Evolutionary conservation across 1,140 invertebrate genomes (phyloP), one percentile per base, ranked within the genome.

Genomic region (Ptiloglossa arizonensis): DNA sequence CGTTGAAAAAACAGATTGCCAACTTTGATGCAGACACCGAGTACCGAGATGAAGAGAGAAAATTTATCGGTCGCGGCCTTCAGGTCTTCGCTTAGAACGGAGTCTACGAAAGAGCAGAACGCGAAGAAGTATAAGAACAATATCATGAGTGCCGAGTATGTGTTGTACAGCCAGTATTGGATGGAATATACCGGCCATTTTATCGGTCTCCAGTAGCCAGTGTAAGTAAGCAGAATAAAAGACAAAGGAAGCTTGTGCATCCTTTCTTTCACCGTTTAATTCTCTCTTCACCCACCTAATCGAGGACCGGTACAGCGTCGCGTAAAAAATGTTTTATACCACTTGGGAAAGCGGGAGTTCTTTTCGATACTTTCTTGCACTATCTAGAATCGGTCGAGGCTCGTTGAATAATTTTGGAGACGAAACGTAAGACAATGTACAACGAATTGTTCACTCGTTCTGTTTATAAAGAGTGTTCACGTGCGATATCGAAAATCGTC

Each of bases 181-280:
- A 74, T 15, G 1, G 69, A 76, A 19, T 29, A 29, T 5, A 27
- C 24, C 2, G 71, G 22, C 76, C 80, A 85, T 11, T 54, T 17
- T 15, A 32, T 19, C 2, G 85, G 83, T 17, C 67, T 74, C 85
- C 85, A 86, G 41, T 74, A 79, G 5, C 85, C 85, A 24, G 41
- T 29, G 24, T 17, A 81, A 0, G 75, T 83, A 15, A 83, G 66
- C 1, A 86, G 17, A 11, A 38, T 32, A 5, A 86, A 83, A 0
- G 78, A 80, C 11, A 86, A 38, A 32, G 84, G 27, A 48, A 81
- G 57, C n/a, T 22, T 86, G 0, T 73, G 76, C 83, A 86, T 83
- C 0, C 19, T 76, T 3, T 5, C 44, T 19, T 50, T 46, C n/a
- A 19, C 5, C 38, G 9, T 27, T 15, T n/a, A 4, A 44, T 54